phyloP scores from a whole-genome alignment of 1,140 invertebrate species.

The Caerostris darwini region DNA sequence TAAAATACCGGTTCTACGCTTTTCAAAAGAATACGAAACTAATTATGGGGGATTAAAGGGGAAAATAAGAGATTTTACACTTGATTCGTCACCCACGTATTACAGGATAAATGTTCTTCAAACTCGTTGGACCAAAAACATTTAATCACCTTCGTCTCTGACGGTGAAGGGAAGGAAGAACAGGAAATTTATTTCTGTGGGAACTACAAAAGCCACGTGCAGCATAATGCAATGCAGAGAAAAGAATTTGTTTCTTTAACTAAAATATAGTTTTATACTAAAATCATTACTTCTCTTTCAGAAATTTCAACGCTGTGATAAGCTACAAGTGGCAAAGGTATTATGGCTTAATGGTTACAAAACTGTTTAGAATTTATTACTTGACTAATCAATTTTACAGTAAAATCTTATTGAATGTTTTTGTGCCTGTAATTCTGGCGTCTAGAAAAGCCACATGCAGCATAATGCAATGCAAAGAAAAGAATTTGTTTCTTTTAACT shows the following conservation, averaged over 20 bases:
- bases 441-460: no score
- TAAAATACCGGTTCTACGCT: not conserved
- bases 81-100: constrained; percentile 51
- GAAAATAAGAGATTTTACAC: constrained; percentile 68
- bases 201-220: constrained; percentile 29
- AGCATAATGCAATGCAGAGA: not conserved
- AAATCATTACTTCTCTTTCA: not conserved
- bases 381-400: no score
- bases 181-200: constrained; percentile 11
- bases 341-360: no score
- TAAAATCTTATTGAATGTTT: no score
- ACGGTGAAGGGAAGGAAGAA: constrained; percentile 24
- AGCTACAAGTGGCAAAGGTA: no score
- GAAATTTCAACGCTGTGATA: not conserved
- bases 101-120: constrained; percentile 67
- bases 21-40: constrained; percentile 64
- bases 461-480: no score
- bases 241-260: not conserved
- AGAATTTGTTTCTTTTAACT: not conserved
- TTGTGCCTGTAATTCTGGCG: no score
- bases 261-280: not conserved
- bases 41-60: constrained; percentile 65
- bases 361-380: no score
- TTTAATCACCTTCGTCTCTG: constrained; percentile 53
- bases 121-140: constrained; percentile 64